Evolutionary conservation across 2,113 vertebrate species (phyloP), one percentile per base, ranked within the genome.

Genomic region (Gallinago jamesoni): DNA sequence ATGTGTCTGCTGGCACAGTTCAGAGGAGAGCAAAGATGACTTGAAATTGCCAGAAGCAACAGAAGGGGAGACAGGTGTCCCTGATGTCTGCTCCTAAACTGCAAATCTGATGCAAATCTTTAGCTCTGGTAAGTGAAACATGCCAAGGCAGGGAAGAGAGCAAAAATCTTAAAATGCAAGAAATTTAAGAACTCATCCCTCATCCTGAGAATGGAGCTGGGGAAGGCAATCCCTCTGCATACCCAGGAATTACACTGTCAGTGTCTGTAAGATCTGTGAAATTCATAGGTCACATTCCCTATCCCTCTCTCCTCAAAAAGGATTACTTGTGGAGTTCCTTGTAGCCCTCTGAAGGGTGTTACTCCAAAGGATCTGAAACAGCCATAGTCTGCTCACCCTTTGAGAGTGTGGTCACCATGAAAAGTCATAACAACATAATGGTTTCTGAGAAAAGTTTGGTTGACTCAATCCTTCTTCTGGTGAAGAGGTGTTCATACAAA

Each of bases 71-170:
- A 76, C 67, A 91, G 77, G 93, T 80, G 41, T 93, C 87, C 75
- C 85, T 94, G 85, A 92, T 96, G 94, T 93, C 92, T 92, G 75
- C 92, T 95, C 92, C 93, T 81, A 84, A 96, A 92, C 76, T 83
- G 90, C 83, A 94, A 77, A 94, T 96, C 82, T 47, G 63, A 93
- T 76, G 85, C 87, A 94, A 79, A 92, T 94, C 84, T 89, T 94
- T 21, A 79, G 74, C 70, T 94, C 85, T 50, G 78, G 5, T 57
- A 84, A 89, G 52, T 66, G 80, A 53, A 89, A 96, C 20, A 3
- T 92, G 93, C 88, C 94, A 95, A 87, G 78, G 70, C 89, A 88
- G 64, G 59, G 73, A 97, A 93, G 3, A 33, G 85, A 93, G 67
- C 79, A 94, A 93, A 87, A 92, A 76, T 47, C 82, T 77, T 85